Percentiles rank a stretch among this genome's conserved stretches.
phyloP scores from a whole-genome alignment of 2,888 invertebrate genomes.

The Lutraria lutraria region DNA sequence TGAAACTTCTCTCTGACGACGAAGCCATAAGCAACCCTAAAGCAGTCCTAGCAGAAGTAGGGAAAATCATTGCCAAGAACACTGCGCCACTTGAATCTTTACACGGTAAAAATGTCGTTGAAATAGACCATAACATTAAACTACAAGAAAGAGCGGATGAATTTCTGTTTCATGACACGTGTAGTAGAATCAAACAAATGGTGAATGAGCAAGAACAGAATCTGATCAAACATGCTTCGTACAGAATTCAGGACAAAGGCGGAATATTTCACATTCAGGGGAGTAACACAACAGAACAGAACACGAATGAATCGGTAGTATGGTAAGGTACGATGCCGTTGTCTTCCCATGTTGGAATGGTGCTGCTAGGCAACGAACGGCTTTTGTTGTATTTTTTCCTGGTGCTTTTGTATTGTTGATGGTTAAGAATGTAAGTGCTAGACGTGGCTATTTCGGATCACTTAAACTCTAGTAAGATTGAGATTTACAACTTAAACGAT shows the following conservation, averaged over 20 bases:
- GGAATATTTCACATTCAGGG: conserved; percentile 81
- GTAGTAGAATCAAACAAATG: conserved; percentile 77
- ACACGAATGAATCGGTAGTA: conserved; percentile 78
- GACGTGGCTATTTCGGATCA: background rate
- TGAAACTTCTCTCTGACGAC: conserved; percentile 71
- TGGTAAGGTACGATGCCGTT: conserved; percentile 50
- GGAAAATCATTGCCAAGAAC: conserved; percentile 81
- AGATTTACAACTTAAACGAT: background rate
- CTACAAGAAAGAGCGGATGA: conserved; percentile 79
- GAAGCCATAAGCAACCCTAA: conserved; percentile 73
- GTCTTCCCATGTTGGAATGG: no score
- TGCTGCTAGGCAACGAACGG: no score
- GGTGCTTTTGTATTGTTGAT: background rate
- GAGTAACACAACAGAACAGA: conserved; percentile 77
- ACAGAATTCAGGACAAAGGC: conserved; percentile 81
- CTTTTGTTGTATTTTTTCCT: no score
- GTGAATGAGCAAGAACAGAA: conserved; percentile 80
- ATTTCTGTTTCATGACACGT: conserved; percentile 78
- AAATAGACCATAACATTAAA: conserved; percentile 81
- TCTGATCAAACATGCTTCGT: conserved; percentile 78
- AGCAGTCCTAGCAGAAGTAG: conserved; percentile 77
- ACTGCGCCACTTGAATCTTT: conserved; percentile 80
- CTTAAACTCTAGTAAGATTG: background rate
- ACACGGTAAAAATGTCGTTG: conserved; percentile 83
- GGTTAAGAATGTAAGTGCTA: background rate